Percentiles rank a stretch among this genome's conserved stretches.
Conservation (phyloP, 2,113 vertebrate genomes). For the Calypte anna region DNA sequence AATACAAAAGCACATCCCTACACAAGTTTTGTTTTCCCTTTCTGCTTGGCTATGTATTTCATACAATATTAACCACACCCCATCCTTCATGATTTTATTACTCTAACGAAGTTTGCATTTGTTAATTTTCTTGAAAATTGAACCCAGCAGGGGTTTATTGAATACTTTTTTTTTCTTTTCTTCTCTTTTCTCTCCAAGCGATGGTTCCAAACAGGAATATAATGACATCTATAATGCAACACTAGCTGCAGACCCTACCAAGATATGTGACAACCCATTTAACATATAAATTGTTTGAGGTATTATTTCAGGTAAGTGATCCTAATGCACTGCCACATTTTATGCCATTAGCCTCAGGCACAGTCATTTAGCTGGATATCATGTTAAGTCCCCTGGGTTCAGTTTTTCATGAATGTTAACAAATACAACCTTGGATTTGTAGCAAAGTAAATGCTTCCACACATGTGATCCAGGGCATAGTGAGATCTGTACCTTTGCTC, state of each 20-base stretch:
- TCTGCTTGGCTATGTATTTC: not conserved
- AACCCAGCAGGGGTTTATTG: not conserved
- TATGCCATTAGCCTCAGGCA: not conserved
- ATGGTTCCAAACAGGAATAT: not conserved
- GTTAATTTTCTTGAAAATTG: conserved; percentile 20
- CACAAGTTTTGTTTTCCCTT: not conserved
- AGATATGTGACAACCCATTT: not conserved
- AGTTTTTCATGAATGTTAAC: not conserved
- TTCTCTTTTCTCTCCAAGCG: not conserved
- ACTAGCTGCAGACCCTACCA: not conserved
- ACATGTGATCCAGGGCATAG: accelerated
- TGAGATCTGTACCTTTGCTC: not conserved
- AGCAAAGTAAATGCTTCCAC: not conserved
- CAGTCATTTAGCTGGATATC: not conserved
- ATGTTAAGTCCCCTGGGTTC: not conserved
- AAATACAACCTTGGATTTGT: not conserved
- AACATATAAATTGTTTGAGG: not conserved
- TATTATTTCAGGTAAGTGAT: conserved; percentile 7
- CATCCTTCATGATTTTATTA: not conserved
- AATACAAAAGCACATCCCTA: not conserved
- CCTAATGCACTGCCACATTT: not conserved
- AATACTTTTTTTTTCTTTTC: not conserved
- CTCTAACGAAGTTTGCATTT: not conserved
- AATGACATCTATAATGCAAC: not conserved
- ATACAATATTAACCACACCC: not conserved